These are phyloP conservation scores for Gastrophryne carolinensis DNA, from an alignment of 2,797 vertebrate species.

Conservation along the genomic window DNA sequence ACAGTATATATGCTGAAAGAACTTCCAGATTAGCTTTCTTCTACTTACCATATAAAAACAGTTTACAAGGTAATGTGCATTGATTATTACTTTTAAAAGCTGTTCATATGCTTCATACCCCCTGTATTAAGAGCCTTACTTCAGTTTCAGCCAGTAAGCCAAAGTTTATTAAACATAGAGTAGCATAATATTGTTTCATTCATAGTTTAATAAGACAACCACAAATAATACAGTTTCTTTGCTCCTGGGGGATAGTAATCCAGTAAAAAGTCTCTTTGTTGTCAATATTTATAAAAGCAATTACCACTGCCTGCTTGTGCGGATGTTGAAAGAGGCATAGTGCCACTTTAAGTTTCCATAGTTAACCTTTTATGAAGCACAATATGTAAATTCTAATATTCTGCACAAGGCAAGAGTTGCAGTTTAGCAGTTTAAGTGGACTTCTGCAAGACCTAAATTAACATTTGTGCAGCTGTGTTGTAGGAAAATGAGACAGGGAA, in stretches of 20 bases:
- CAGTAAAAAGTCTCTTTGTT: slow-evolving; percentile 35
- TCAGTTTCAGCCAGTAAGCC: neutral
- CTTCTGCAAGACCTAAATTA: slow-evolving; percentile 1
- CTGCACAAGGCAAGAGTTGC: neutral
- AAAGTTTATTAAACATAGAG: neutral
- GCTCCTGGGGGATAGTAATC: slow-evolving; percentile 37
- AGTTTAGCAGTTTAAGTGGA: neutral
- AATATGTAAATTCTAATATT: slow-evolving; percentile 42
- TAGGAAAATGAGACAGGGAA: neutral
- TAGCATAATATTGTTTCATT: slow-evolving; percentile 37
- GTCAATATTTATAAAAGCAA: slow-evolving; percentile 52
- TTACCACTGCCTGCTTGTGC: slow-evolving; percentile 30
- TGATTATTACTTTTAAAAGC: neutral
- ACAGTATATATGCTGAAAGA: neutral
- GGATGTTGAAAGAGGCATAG: slow-evolving; percentile 37
- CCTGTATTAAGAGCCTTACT: neutral
- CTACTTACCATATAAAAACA: neutral
- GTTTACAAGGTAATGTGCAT: neutral
- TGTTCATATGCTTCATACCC: neutral
- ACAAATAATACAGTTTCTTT: slow-evolving; percentile 45
- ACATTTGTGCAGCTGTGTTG: neutral
- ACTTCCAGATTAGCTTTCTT: neutral
- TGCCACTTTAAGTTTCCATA: slow-evolving; percentile 40
- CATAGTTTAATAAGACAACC: slow-evolving; percentile 36
- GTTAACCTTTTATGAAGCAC: slow-evolving; percentile 18